Evolutionary conservation across 2,888 invertebrate species (phyloP).

Genomic region (Campoletis raptor): DNA sequence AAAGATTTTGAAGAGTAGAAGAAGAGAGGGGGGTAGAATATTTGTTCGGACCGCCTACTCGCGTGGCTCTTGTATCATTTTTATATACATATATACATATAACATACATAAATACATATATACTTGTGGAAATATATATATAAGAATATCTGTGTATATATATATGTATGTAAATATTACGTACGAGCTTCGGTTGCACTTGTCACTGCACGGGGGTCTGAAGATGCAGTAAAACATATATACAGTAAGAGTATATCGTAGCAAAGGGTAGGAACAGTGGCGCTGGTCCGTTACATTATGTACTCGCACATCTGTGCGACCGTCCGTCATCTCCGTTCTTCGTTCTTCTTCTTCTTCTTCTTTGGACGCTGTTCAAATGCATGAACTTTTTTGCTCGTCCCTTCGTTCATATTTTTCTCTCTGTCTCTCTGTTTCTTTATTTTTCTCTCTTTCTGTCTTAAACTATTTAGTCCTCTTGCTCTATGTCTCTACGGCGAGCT

Average conservation of each 20-base stretch:
- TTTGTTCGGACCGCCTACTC: conserved; percentile 77
- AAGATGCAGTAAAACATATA: conserved; percentile 36
- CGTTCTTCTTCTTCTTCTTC: conserved; percentile 47
- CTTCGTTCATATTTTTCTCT: conserved; percentile 29
- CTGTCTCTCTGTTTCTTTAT: conserved; percentile 17
- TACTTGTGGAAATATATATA: neutral
- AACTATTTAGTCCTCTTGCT: neutral
- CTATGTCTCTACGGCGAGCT: conserved; percentile 2
- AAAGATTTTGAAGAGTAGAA: conserved; percentile 11
- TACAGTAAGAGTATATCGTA: conserved; percentile 29
- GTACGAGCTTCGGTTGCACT: conserved; percentile 62
- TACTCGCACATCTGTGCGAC: conserved; percentile 72
- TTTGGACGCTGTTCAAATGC: conserved; percentile 56
- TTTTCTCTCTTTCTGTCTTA: conserved; percentile 2
- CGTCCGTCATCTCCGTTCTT: conserved; percentile 72
- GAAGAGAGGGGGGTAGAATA: neutral
- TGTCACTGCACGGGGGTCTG: conserved; percentile 72
- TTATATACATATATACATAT: conserved; percentile 24
- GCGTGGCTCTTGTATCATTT: conserved; percentile 74
- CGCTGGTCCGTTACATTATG: conserved; percentile 69
- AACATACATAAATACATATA: conserved; percentile 13
- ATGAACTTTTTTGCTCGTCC: conserved; percentile 58
- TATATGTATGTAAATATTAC: conserved; percentile 26
- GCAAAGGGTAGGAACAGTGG: conserved; percentile 68
- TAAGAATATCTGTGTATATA: conserved; percentile 25